Evolutionary conservation across 2,888 invertebrate species (phyloP), one percentile per base, ranked within the genome.

Genomic region (Eledona agricola): DNA sequence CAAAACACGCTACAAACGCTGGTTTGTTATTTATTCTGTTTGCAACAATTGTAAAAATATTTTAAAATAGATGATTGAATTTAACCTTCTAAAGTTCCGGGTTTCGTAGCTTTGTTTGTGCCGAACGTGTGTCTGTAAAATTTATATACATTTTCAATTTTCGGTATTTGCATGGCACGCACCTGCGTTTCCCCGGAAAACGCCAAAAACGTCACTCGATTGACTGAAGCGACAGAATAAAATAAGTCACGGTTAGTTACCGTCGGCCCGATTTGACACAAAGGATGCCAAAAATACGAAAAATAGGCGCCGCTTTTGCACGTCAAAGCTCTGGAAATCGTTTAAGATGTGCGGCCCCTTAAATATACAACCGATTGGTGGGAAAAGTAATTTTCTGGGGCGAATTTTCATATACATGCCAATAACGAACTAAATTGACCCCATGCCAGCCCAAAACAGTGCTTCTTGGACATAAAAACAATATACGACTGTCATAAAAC

Each of bases 401-500:
- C 31, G 32, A 32, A 51, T 51, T 45, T 45, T 45, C 51, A 45
- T 51, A 37, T 51, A 46, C 29, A 51, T 34, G 35, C 51, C 51
- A 45, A 47, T 38, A 53, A 46, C 32, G 26, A 13, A 53, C 34
- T 26, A 40, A 53, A 53, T 47, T 47, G 47, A 53, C 47, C 46
- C 29, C 42, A 40, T 38, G 40, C 53, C 40, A 34, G 26, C 34
- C 34, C 13, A 38, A 45, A 51, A 37, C 51, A 45, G 26, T 23
- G 45, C 42, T 38, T 32, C 31, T 31, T 42, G 19, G 35, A 53
- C 47, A 47, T 53, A 45, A 53, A 53, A 53, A 53, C 53, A 53
- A 40, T 53, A 53, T 47, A 47, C 35, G 34, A 35, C 34, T 42
- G 47, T 53, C 47, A 47, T 47, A 53, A 53, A 53, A 40, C 47